Percentiles rank a stretch among this genome's conserved stretches.
phyloP scores from a whole-genome alignment of 2,888 invertebrate species.

The Physocephala rufipes region DNA sequence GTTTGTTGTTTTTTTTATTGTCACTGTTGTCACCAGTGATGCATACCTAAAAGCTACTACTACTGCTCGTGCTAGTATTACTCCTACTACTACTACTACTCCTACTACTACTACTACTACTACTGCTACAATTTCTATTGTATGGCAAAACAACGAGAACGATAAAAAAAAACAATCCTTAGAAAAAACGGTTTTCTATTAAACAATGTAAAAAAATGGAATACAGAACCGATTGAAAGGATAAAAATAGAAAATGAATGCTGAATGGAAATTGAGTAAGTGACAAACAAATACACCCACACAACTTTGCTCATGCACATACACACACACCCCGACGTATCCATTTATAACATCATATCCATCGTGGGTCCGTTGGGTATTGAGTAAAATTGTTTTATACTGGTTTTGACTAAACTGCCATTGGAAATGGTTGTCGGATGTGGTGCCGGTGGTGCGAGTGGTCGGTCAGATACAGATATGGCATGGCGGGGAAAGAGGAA shows the following conservation, averaged over 20 bases:
- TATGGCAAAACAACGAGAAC: constrained; percentile 3
- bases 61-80: no score
- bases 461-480: no score
- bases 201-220: background rate
- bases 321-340: no score
- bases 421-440: no score
- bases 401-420: background rate
- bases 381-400: constrained; percentile 19
- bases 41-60: constrained; percentile 56
- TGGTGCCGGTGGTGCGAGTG: no score
- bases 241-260: background rate
- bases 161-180: background rate
- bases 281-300: no score
- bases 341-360: no score
- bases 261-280: background rate
- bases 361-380: constrained; percentile 1
- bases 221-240: constrained; percentile 2
- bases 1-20: background rate
- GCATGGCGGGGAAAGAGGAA: no score
- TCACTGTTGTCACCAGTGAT: constrained; percentile 50
- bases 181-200: background rate
- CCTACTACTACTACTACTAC: background rate
- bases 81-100: constrained; percentile 20
- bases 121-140: background rate
- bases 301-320: no score